These are phyloP conservation scores for Athripsodes cinereus DNA, from an alignment of 2,888 invertebrate species.

Conservation along the genomic window DNA sequence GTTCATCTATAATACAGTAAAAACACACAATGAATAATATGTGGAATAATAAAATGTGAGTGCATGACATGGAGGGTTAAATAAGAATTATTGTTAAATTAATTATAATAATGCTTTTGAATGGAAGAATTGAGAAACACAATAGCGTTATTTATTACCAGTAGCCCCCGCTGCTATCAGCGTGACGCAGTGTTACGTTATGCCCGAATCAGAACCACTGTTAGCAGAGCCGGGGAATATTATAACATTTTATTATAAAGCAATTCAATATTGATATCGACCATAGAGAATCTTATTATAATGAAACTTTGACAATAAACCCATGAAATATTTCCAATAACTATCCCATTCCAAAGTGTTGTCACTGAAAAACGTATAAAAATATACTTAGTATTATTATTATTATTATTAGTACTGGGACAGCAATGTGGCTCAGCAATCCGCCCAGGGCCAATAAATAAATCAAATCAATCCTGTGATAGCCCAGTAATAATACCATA, in stretches of 20 bases:
- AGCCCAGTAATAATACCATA: constrained; percentile 21
- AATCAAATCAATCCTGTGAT: constrained; percentile 15
- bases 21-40: too few species aligned
- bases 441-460: constrained; percentile 13
- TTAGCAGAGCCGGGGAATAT: too few species aligned
- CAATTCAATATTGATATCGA: too few species aligned
- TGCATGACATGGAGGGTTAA: too few species aligned
- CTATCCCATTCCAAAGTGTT: not conserved
- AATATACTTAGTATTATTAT: not conserved
- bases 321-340: not conserved
- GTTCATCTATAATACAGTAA: too few species aligned
- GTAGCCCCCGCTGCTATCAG: not conserved
- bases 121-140: not conserved
- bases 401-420: not conserved
- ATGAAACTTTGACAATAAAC: not conserved
- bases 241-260: too few species aligned
- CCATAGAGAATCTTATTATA: not conserved
- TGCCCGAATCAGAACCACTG: not conserved
- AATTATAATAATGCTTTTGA: not conserved
- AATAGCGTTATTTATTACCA: not conserved
- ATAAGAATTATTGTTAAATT: not conserved
- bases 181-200: not conserved
- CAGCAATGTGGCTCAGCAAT: not conserved
- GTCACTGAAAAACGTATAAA: not conserved
- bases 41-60: too few species aligned